phyloP scores from a whole-genome alignment of 1,140 invertebrate species.

The Drepana arcuata region DNA sequence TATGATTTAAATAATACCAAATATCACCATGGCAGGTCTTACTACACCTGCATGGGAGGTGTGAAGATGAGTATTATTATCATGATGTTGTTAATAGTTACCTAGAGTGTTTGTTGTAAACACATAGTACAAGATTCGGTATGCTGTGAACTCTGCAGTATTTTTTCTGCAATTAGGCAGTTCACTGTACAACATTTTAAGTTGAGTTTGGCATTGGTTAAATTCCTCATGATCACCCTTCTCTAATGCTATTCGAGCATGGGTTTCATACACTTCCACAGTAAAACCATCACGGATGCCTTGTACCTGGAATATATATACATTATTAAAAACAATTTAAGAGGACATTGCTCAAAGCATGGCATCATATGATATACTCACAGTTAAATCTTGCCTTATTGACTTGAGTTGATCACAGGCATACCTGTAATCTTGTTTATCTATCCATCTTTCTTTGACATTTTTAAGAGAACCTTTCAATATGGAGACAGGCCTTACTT shows the following conservation, averaged over 20 bases:
- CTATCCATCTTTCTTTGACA: constrained; percentile 92
- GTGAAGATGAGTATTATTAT: too few species aligned
- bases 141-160: constrained; percentile 95
- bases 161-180: constrained; percentile 75
- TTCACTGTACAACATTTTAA: constrained; percentile 92
- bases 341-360: too few species aligned
- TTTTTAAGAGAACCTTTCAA: constrained; percentile 88
- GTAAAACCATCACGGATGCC: constrained; percentile 95
- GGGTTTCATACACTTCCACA: constrained; percentile 97
- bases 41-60: too few species aligned
- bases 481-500: constrained; percentile 90
- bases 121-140: constrained; percentile 97
- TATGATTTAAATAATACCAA: too few species aligned
- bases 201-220: constrained; percentile 98
- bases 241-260: constrained; percentile 96
- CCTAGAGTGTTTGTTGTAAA: constrained; percentile 97
- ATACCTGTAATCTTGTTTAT: constrained; percentile 94
- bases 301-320: constrained; percentile 85
- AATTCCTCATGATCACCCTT: constrained; percentile 98
- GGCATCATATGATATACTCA: too few species aligned
- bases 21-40: too few species aligned
- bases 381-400: constrained; percentile 98
- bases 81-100: too few species aligned
- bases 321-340: too few species aligned
- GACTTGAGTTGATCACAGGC: constrained; percentile 99